Conservation (phyloP, 2,797 vertebrate genomes). For the Periophthalmus magnuspinnatus region DNA sequence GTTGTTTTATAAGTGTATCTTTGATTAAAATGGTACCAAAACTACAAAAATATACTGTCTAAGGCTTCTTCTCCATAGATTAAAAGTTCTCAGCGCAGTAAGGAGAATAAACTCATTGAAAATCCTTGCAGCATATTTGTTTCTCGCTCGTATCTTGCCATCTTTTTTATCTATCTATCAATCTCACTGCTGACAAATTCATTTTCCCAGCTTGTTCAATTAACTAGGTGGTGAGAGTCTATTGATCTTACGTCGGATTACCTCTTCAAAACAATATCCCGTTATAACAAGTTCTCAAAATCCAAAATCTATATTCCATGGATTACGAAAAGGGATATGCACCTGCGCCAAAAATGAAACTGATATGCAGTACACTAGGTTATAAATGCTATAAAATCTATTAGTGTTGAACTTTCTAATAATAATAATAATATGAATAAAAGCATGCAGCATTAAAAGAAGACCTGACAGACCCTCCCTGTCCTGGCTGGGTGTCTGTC, state of each 20-base stretch:
- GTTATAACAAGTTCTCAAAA: constrained; percentile 43
- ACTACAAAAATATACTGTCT: background rate
- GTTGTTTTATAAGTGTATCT: background rate
- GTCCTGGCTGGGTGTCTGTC: constrained; percentile 53
- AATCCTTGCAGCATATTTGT: constrained; percentile 7
- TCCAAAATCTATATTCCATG: constrained; percentile 38
- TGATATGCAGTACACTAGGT: background rate
- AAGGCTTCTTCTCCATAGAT: background rate
- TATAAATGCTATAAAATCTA: background rate
- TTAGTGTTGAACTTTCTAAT: background rate
- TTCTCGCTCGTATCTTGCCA: constrained; percentile 4
- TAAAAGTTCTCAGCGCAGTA: background rate
- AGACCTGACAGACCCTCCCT: constrained; percentile 45
- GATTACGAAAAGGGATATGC: constrained; percentile 13
- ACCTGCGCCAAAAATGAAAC: background rate
- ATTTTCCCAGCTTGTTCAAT: constrained; percentile 69
- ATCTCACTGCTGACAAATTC: constrained; percentile 36
- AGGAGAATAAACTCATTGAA: background rate
- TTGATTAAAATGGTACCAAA: background rate
- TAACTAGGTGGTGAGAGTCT: constrained; percentile 51
- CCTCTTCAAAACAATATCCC: constrained; percentile 59
- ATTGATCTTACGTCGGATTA: constrained; percentile 67
- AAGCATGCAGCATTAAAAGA: constrained; percentile 56
- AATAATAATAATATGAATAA: constrained; percentile 30
- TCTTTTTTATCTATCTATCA: constrained; percentile 23